These are phyloP conservation scores for Ligdia adustata DNA, from an alignment of 2,888 invertebrate genomes.

Conservation along the genomic window DNA sequence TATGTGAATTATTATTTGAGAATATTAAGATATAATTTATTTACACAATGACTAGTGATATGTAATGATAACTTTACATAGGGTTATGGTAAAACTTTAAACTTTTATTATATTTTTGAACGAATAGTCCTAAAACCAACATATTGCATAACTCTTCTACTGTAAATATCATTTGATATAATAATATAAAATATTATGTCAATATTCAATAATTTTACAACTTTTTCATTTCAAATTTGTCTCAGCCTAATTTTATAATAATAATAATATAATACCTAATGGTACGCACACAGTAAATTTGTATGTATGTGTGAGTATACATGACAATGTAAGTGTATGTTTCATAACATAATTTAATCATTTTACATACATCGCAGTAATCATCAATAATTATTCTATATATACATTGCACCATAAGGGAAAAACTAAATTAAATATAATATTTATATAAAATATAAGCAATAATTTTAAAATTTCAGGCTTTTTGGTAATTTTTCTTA, in stretches of 20 bases:
- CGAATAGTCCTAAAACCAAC: constrained; percentile 11
- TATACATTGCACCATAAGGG: constrained; percentile 69
- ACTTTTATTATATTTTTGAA: constrained; percentile 38
- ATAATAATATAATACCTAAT: no score
- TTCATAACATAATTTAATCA: constrained; percentile 8
- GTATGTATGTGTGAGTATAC: no score
- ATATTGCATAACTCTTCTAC: no score
- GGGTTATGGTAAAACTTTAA: constrained; percentile 65
- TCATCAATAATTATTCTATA: constrained; percentile 16
- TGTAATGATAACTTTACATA: constrained; percentile 79
- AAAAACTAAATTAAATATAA: constrained; percentile 47
- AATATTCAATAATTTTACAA: no score
- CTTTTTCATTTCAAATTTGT: no score
- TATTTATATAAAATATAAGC: constrained; percentile 28
- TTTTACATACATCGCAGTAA: no score
- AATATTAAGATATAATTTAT: constrained; percentile 59
- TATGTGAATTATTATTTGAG: constrained; percentile 50
- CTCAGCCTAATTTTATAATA: no score
- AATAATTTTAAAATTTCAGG: constrained; percentile 60
- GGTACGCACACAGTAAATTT: no score
- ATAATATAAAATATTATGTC: no score
- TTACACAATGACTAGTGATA: constrained; percentile 80
- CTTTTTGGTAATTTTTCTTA: constrained; percentile 73
- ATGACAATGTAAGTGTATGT: no score
- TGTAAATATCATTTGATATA: no score